Base-by-base conservation (phyloP, 2,888 invertebrate species). In the Pinctada fucata region DNA sequence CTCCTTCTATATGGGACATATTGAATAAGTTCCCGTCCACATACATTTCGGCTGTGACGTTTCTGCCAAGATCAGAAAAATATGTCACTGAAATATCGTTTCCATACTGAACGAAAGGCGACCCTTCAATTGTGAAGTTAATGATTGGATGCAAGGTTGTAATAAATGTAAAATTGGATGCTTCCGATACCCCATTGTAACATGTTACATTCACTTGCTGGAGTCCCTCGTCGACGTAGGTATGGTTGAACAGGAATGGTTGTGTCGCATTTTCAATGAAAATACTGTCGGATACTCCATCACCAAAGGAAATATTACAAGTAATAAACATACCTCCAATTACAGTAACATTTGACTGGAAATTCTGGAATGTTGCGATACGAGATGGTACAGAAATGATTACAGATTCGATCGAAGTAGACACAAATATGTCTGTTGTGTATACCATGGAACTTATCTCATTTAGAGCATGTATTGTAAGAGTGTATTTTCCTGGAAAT, bases 401-500 rank as follows among this genome's bases (percentile, higher is more conserved):
- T n/a, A 80, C 66, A 66, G 52, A 78, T 51, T 77, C 76, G 16
- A 82, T 74, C 8, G 68, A 52, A 8, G 58, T 66, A 31, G 75
- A 68, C 47, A 82, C 79, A 16, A 49, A 70, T 8, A 82, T 49
- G 13, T 68, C 47, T 16, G 76, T 72, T 3, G 45, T 47, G 52
- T 64, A 50, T 3, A 31, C 64, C 58, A 70, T 63, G 13, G 67
- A 75, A 63, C 83, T 80, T 66, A 83, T 72, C 48, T 83, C 83
- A 80, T 83, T 83, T n/a, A 83, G 70, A 10, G 81, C 83, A 10
- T 64, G 70, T 2, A 83, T 66, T 5, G 47, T 45, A 6, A 83
- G 48, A 16, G 31, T 64, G 52, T 73, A 80, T 10, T 52, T n/a
- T 8, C 83, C 83, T 8, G 63, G 8, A 13, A 50, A 8, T 13